Base-by-base conservation (phyloP, 1,140 invertebrate species). In the Antheraea pernyi region DNA sequence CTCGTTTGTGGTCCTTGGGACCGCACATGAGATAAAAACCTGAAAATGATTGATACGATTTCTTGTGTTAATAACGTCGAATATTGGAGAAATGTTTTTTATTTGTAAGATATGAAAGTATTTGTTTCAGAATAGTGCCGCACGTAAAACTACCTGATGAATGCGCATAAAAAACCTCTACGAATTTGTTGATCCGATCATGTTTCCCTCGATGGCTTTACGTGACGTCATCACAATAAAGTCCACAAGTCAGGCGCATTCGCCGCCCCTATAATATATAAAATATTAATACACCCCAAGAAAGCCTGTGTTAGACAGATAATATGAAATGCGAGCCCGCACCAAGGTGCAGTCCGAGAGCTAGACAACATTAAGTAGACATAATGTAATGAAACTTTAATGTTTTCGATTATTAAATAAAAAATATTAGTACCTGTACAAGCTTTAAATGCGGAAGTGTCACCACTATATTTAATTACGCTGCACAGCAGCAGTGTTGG, bases 201-300 rank as follows among this genome's bases (percentile, higher is more conserved):
- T 53, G 5, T 53, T 53, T 13, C 46, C 46, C 46, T 16, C 46
- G 46, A 53, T 53, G 46, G 13, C 16, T 13, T 53, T 53, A 10
- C 37, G 61, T 63, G 61, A 63, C 61, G 61, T 63, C 61, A 63
- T 37, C 61, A 63, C 61, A 63, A 63, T 63, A 36, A 63, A 63
- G 61, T 63, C 61, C 61, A 37, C 30, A 30, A 63, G 61, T 63
- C 61, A 63, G 37, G 61, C n/a, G 13, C 61, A 30, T 30, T 22
- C 30, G 19, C 19, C 22, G 16, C 30, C 61, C 61, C 61, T 36
- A 8, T 36, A 37, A 63, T 63, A 30, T 63, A 63, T 63, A 63
- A 63, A 63, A 63, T 63, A 63, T 63, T 63, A 63, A 63, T 63
- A 63, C 61, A 30, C 61, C 22, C 61, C 37, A 63, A 22, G 61